Percentiles rank a stretch among this genome's conserved stretches.
These are phyloP conservation scores for Tokudaia tokunoshimensis DNA, from an alignment of 2,797 vertebrate species.

Conservation along the genomic window DNA sequence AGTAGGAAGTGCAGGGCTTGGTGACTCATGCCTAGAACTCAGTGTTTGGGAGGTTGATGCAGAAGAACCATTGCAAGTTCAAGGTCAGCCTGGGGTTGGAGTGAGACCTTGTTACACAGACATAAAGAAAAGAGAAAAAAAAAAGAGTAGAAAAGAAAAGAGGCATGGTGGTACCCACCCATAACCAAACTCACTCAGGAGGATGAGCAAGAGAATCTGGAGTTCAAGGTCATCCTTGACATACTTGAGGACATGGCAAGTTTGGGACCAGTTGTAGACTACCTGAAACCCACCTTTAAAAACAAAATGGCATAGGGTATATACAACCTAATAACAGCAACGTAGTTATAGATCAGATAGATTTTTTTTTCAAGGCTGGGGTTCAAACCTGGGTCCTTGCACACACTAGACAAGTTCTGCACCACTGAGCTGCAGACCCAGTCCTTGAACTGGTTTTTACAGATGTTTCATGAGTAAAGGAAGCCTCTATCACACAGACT, in stretches of 20 bases:
- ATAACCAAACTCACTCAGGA: background rate
- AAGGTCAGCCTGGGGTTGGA: background rate
- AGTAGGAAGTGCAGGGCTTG: background rate
- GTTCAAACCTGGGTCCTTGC: background rate
- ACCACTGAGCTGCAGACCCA: background rate
- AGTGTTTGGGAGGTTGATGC: background rate
- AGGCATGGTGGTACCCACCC: background rate
- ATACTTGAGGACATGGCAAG: background rate
- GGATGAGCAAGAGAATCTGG: background rate
- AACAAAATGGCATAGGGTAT: background rate
- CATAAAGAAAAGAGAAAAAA: background rate
- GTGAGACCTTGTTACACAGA: background rate
- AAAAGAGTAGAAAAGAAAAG: background rate
- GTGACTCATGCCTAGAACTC: background rate
- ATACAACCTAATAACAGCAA: too few relatives aligned
- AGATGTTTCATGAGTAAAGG: background rate
- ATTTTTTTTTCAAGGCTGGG: background rate
- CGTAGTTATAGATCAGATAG: background rate
- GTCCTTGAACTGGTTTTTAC: background rate
- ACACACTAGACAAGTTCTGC: background rate
- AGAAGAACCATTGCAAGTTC: background rate
- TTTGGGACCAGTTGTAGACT: background rate
- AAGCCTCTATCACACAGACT: too few relatives aligned
- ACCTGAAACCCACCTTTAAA: background rate
- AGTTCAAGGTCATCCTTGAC: background rate